Conservation (phyloP, 92 coral and sea anemone species). For the Scolanthus callimorphus region DNA sequence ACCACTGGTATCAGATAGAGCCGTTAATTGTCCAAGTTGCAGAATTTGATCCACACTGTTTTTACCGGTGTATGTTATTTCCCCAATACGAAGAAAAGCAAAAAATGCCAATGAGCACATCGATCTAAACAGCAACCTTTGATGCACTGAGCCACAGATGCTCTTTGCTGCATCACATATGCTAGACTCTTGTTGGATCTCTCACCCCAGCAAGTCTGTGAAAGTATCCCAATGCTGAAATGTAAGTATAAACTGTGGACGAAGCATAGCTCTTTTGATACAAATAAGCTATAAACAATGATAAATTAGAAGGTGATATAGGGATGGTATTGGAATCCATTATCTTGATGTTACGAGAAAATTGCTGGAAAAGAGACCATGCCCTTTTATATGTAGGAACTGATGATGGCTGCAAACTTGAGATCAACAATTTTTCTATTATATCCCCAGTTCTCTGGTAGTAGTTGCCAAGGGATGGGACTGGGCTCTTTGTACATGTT, state of each 20-base stretch:
- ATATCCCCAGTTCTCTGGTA: slow-evolving; percentile 31
- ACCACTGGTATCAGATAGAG: not conserved
- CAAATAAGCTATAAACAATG: slow-evolving; percentile 21
- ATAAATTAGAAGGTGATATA: slow-evolving; percentile 9
- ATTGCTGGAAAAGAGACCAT: slow-evolving; percentile 8
- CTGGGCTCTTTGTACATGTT: slow-evolving; percentile 1
- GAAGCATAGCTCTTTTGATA: slow-evolving; percentile 12
- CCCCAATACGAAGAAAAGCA: not conserved
- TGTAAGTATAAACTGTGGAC: slow-evolving; percentile 5
- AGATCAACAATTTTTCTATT: not conserved
- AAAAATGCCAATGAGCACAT: not conserved
- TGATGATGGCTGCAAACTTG: slow-evolving; percentile 1
- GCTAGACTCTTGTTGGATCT: slow-evolving; percentile 6
- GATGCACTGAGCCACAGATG: too few species aligned
- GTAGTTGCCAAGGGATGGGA: slow-evolving; percentile 32
- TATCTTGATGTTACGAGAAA: not conserved
- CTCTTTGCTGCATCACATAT: too few species aligned
- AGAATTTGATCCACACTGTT: not conserved
- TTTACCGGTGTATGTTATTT: not conserved
- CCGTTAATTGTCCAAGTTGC: not conserved
- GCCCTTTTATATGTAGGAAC: slow-evolving; percentile 7
- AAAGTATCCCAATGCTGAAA: slow-evolving; percentile 15
- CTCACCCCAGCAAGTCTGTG: slow-evolving; percentile 1
- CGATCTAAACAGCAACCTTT: too few species aligned
- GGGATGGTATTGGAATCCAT: not conserved